Conservation (phyloP, 2,888 invertebrate species). For the Netelia melanura region DNA sequence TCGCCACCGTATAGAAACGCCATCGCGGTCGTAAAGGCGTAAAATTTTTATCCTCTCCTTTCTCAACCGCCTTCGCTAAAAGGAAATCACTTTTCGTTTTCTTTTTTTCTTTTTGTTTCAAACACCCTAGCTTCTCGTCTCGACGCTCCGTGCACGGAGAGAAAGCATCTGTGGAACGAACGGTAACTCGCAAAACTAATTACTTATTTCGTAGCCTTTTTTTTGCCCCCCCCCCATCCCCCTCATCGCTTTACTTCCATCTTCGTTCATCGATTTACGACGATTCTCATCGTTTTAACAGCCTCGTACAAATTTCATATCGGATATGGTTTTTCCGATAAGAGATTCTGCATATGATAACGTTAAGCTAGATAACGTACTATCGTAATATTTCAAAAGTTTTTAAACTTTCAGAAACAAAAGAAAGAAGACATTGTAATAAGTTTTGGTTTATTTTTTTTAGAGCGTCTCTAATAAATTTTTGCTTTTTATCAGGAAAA, state of each 20-base stretch:
- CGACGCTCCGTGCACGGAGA: background rate
- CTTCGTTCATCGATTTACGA: conserved; percentile 3
- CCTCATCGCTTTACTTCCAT: background rate
- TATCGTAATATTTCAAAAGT: no score
- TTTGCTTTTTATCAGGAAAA: background rate
- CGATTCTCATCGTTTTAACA: background rate
- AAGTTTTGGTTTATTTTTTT: background rate
- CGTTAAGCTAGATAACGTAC: background rate
- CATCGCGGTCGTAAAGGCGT: conserved; percentile 12
- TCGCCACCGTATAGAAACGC: conserved; percentile 57
- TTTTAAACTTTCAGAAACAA: background rate
- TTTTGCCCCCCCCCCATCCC: background rate
- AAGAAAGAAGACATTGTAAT: background rate
- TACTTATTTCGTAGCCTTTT: conserved; percentile 2
- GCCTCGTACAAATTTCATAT: background rate
- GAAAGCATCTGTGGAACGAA: conserved; percentile 2
- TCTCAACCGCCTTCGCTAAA: background rate
- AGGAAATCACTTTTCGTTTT: background rate
- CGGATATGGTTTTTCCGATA: background rate
- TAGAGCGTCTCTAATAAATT: background rate
- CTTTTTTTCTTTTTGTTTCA: background rate
- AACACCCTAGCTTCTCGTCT: background rate
- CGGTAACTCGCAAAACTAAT: conserved; percentile 21
- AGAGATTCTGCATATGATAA: background rate
- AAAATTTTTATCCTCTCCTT: conserved; percentile 40